These are phyloP conservation scores for Brachymystax lenok DNA, from an alignment of 2,797 vertebrate species.

Conservation along the genomic window DNA sequence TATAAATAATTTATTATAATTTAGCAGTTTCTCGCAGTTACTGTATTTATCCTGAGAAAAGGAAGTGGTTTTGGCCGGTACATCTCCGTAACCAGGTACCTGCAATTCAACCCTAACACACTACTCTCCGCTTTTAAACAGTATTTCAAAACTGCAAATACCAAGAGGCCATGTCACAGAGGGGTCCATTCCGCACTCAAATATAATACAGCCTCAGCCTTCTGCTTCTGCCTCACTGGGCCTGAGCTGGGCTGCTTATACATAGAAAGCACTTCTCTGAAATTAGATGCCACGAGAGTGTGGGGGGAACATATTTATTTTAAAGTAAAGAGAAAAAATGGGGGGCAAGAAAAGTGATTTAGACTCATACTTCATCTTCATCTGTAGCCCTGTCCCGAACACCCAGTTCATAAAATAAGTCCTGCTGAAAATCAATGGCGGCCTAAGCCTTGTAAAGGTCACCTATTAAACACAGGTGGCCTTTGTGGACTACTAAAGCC, in stretches of 20 bases:
- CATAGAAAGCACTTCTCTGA: constrained; percentile 31
- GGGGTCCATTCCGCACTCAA: constrained; percentile 54
- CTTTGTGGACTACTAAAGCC: constrained; percentile 75
- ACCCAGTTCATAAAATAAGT: constrained; percentile 58
- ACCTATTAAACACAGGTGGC: constrained; percentile 74
- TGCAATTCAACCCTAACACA: constrained; percentile 18
- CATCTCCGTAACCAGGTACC: too few species aligned
- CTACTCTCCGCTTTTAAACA: constrained; percentile 51
- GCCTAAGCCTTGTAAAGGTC: constrained; percentile 79
- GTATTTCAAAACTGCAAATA: constrained; percentile 62
- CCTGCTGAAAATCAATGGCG: constrained; percentile 83
- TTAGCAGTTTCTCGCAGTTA: too few species aligned
- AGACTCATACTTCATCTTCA: constrained; percentile 83
- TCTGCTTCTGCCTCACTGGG: constrained; percentile 8
- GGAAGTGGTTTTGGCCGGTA: too few species aligned
- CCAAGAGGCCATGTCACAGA: constrained; percentile 55
- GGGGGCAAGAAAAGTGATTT: constrained; percentile 71
- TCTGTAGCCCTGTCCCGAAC: constrained; percentile 76
- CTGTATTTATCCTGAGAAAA: too few species aligned
- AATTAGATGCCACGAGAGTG: neutral
- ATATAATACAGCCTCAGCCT: constrained; percentile 42
- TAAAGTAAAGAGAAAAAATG: constrained; percentile 60
- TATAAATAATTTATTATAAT: too few species aligned
- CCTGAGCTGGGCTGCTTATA: constrained; percentile 8
- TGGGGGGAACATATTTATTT: constrained; percentile 45